These are phyloP conservation scores for Cherax destructor DNA, from an alignment of 1,140 invertebrate genomes.

Conservation along the genomic window DNA sequence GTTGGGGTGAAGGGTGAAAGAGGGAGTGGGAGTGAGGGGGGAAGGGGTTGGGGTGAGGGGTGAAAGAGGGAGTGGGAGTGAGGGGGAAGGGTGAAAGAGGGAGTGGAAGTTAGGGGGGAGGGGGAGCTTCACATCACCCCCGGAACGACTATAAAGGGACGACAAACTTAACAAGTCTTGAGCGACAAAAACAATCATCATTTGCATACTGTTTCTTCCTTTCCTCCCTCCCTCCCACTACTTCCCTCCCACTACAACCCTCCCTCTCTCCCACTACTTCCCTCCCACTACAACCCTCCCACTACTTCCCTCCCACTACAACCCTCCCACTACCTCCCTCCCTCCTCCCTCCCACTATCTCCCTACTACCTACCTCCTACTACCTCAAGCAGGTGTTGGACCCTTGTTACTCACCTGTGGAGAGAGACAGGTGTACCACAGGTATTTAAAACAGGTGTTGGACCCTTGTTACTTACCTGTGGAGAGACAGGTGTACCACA, in stretches of 20 bases:
- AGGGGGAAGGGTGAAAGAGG: background rate
- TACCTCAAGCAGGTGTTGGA: too few relatives aligned
- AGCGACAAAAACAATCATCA: constrained; percentile 31
- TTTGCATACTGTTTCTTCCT: constrained; percentile 10
- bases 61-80: too few relatives aligned
- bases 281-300: background rate
- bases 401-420: too few relatives aligned
- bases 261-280: background rate
- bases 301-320: too few relatives aligned
- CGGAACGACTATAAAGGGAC: constrained; percentile 31
- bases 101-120: background rate
- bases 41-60: too few relatives aligned
- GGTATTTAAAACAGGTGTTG: too few relatives aligned
- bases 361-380: background rate
- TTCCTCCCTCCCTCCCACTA: background rate
- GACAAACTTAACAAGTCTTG: constrained; percentile 28
- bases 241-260: background rate
- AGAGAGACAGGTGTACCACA: too few relatives aligned
- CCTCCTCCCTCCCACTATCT: background rate
- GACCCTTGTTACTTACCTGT: too few relatives aligned
- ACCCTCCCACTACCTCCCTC: too few relatives aligned
- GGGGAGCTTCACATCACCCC: background rate
- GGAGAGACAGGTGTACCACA: too few relatives aligned
- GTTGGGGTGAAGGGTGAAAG: too few relatives aligned
- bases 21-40: too few relatives aligned